Base-by-base conservation (phyloP, 2,888 invertebrate genomes). In the Drosophila niveifrons region DNA sequence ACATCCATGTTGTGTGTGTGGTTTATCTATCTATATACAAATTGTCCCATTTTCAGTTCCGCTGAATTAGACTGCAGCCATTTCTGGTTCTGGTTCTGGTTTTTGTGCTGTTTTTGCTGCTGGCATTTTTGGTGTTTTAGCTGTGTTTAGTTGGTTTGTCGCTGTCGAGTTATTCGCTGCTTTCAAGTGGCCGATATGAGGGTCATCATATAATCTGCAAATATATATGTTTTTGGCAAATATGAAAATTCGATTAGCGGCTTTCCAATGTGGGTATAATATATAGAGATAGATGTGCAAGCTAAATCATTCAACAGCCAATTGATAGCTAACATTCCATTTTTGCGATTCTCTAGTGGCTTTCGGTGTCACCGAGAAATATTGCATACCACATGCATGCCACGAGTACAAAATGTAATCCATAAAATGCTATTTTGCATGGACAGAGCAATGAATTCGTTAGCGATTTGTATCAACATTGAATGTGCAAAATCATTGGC, bases 221-320 rank as follows among this genome's bases (percentile, higher is more conserved):
- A 83, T 78, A 81, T 53, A 71, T 34, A 44, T 34, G 47, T 18
- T 10, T 48, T 44, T 18, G 44, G 58, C 66, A 86, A 74, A 74
- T 78, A 81, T 81, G 65, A 75, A 81, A 78, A 84, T 79, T 84
- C 78, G 70, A 84, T 87, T 87, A 83, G 84, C 61, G 79, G 72
- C 67, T 69, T 72, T 52, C 29, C 57, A 64, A 53, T 66, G 29
- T 17, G 15, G 13, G 8, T 48, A 36, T 52, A 34, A 61, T 56
- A 13, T 23, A 23, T 23, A 23, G 4, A 50, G 61, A 39, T 31
- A 10, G 29, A 23, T 59, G 34, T 57, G 47, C 36, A 15, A 44
- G 28, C 62, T 67, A 73, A 61, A 80, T 75, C 72, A 75, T 72
- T 72, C 62, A 61, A 58, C 10, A 39, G 64, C 62, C 36, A 66